Conservation (phyloP, 2,797 vertebrate genomes). For the Arrhamphus sclerolepis region DNA sequence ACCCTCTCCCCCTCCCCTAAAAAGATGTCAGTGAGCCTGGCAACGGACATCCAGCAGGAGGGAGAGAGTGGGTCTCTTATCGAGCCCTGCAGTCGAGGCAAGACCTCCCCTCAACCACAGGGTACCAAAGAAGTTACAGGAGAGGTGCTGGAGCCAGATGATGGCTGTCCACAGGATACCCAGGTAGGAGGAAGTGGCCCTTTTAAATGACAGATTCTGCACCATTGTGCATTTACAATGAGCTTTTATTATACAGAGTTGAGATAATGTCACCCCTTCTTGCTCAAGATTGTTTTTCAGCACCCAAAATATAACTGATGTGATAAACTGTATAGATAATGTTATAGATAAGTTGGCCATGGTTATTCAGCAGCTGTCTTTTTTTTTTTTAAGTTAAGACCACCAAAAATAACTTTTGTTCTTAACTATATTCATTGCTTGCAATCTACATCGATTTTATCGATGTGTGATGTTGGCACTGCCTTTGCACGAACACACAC, state of each 20-base stretch:
- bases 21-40: slow-evolving; percentile 95
- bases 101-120: slow-evolving; percentile 85
- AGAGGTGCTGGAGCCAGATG: slow-evolving; percentile 85
- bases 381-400: no score
- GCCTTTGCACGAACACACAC: background rate
- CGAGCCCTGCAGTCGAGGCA: slow-evolving; percentile 88
- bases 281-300: no score
- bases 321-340: no score
- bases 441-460: slow-evolving; percentile 5
- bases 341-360: background rate
- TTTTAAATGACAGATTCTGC: background rate
- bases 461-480: background rate
- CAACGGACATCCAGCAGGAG: slow-evolving; percentile 93
- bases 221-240: no score
- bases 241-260: no score
- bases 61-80: slow-evolving; percentile 90
- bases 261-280: no score
- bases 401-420: no score
- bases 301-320: no score
- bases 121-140: slow-evolving; percentile 87
- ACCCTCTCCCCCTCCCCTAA: slow-evolving; percentile 75
- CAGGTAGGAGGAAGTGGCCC: slow-evolving; percentile 80
- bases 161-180: slow-evolving; percentile 86
- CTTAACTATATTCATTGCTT: background rate
- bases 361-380: background rate